phyloP scores from a whole-genome alignment of 92 coral and sea anemone species.

The Epizoanthus scotinus region DNA sequence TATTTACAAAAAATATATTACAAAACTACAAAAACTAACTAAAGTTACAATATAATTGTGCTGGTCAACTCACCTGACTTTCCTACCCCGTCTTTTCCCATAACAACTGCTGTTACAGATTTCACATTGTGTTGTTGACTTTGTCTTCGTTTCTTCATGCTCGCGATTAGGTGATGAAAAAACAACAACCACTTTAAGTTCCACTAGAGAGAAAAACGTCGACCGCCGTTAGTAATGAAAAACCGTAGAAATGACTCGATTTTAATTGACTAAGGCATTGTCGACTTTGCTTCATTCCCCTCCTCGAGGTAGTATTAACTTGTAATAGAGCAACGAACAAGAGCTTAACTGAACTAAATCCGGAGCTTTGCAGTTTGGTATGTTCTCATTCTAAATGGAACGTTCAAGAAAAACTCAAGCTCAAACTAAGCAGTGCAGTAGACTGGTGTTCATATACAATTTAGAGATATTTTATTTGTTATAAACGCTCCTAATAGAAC shows the following conservation, averaged over 20 bases:
- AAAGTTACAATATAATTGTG: too few species aligned
- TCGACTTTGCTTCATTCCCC: not conserved
- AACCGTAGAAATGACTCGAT: not conserved
- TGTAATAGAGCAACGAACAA: not conserved
- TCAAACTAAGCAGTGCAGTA: not conserved
- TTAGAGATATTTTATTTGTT: not conserved
- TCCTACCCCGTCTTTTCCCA: conserved; percentile 97
- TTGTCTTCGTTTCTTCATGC: conserved; percentile 65
- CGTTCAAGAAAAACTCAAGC: not conserved
- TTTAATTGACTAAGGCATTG: conserved; percentile 17
- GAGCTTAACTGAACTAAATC: not conserved
- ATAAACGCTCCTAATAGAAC: not conserved
- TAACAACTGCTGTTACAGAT: conserved; percentile 70
- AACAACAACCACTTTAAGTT: not conserved
- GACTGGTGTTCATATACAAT: not conserved
- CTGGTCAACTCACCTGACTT: conserved; percentile 74
- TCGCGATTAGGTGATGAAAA: not conserved
- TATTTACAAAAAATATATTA: too few species aligned
- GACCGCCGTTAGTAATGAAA: conserved; percentile 21
- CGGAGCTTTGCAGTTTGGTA: not conserved
- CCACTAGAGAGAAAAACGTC: conserved; percentile 7
- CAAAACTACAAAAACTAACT: too few species aligned
- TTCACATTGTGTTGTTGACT: conserved; percentile 47
- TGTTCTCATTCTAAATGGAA: not conserved
- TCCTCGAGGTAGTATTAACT: too few species aligned